These are phyloP conservation scores for Athalia rosae DNA, from an alignment of 2,888 invertebrate genomes.

Conservation along the genomic window DNA sequence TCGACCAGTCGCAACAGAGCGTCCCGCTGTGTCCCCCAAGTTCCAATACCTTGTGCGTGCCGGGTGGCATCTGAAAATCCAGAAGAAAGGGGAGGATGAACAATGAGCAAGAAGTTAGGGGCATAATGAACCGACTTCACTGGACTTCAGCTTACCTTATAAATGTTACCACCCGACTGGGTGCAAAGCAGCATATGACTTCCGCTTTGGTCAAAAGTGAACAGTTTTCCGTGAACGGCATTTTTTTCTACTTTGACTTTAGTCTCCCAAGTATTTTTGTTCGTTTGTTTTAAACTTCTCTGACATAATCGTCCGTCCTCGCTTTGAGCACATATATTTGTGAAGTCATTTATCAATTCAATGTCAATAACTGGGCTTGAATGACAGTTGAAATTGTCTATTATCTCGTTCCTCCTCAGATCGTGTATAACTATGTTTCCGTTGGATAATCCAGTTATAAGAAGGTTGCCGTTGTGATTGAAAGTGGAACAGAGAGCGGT, in stretches of 20 bases:
- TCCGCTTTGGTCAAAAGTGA: slow-evolving; percentile 72
- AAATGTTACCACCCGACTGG: slow-evolving; percentile 71
- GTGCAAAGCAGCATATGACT: slow-evolving; percentile 71
- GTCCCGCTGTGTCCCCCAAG: slow-evolving; percentile 76
- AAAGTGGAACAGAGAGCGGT: slow-evolving; percentile 76
- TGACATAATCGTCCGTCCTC: slow-evolving; percentile 73
- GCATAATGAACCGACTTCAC: neutral
- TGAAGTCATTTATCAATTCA: slow-evolving; percentile 76
- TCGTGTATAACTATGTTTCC: slow-evolving; percentile 77
- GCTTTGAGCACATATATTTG: slow-evolving; percentile 77
- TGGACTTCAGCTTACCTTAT: slow-evolving; percentile 62
- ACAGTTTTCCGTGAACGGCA: slow-evolving; percentile 69
- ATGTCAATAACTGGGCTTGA: slow-evolving; percentile 76
- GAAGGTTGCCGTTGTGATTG: slow-evolving; percentile 78
- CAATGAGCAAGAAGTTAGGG: neutral
- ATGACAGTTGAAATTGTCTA: slow-evolving; percentile 76
- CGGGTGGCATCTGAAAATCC: slow-evolving; percentile 69
- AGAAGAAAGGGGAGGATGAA: too few species aligned
- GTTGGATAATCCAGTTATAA: slow-evolving; percentile 77
- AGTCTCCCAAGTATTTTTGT: slow-evolving; percentile 69
- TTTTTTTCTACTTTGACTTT: slow-evolving; percentile 71
- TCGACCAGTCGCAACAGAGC: slow-evolving; percentile 79
- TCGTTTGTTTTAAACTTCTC: slow-evolving; percentile 74
- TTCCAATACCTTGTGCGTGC: slow-evolving; percentile 71
- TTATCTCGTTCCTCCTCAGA: slow-evolving; percentile 75